Evolutionary conservation across 2,797 vertebrate genomes (phyloP).

Genomic region (Podarcis siculus): DNA sequence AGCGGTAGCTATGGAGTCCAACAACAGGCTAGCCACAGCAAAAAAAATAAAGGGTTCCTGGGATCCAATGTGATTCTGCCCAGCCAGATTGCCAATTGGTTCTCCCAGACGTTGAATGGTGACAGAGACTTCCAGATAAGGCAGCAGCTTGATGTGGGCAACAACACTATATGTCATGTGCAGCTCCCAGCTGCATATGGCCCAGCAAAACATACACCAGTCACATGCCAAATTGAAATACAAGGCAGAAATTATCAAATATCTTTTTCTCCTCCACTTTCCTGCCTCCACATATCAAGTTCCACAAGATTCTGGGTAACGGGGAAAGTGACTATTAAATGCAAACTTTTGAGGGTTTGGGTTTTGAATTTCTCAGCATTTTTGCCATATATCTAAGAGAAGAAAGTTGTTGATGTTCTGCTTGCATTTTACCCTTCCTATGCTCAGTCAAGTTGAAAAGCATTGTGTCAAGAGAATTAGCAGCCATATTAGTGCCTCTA

Average conservation of each 20-base stretch:
- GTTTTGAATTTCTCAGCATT: background rate
- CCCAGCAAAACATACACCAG: too few relatives aligned
- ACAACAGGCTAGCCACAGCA: background rate
- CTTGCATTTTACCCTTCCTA: background rate
- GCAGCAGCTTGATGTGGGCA: background rate
- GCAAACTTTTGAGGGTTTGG: background rate
- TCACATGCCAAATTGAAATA: background rate
- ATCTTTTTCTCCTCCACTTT: background rate
- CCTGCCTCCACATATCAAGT: background rate
- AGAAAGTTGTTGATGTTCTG: background rate
- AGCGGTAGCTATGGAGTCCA: too few relatives aligned
- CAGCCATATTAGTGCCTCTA: slow-evolving; percentile 31
- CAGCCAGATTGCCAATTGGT: background rate
- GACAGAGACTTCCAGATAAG: background rate
- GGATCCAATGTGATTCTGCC: background rate
- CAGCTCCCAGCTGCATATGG: background rate
- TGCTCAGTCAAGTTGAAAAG: background rate
- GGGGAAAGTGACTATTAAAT: background rate
- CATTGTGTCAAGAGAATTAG: slow-evolving; percentile 48
- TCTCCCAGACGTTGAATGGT: background rate
- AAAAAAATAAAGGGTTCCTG: background rate
- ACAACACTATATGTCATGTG: background rate
- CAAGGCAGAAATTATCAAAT: background rate
- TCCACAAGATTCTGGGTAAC: background rate
- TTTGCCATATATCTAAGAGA: too few relatives aligned